phyloP scores from a whole-genome alignment of 2,888 invertebrate genomes.

The Liopterus haemorrhoidalis region DNA sequence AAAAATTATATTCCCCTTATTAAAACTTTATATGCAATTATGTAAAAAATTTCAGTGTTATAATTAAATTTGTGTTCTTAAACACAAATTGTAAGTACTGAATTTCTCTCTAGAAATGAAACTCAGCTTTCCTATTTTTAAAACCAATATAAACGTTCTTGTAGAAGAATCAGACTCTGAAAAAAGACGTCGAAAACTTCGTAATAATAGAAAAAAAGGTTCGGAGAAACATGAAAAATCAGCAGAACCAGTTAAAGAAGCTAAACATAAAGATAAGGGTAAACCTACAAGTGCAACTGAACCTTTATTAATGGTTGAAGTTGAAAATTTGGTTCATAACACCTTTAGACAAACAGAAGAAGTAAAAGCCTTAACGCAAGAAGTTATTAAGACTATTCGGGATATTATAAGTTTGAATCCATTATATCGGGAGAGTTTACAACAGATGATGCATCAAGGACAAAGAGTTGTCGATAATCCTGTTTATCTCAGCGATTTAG shows the following conservation, averaged over 20 bases:
- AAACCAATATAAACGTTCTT: conserved; percentile 74
- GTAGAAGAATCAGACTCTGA: conserved; percentile 66
- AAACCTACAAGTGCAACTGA: conserved; percentile 36
- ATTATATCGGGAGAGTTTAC: conserved; percentile 93
- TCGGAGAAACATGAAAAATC: conserved; percentile 30
- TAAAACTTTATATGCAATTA: no score
- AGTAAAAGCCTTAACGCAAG: conserved; percentile 93
- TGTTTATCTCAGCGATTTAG: conserved; percentile 92
- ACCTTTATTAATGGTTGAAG: conserved; percentile 83
- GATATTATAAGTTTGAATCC: conserved; percentile 98
- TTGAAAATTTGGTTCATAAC: conserved; percentile 85
- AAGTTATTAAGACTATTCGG: conserved; percentile 93
- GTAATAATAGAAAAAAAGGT: conserved; percentile 38
- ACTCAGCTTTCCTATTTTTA: conserved; percentile 77
- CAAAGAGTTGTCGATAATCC: conserved; percentile 98
- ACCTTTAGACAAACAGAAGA: conserved; percentile 89
- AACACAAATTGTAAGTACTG: conserved; percentile 8
- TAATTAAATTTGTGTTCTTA: no score
- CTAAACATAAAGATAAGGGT: conserved; percentile 25
- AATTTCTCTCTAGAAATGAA: conserved; percentile 57
- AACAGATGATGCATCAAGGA: conserved; percentile 95
- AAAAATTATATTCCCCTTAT: conserved; percentile 3
- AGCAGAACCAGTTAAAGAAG: conserved; percentile 26
- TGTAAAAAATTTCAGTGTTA: no score
- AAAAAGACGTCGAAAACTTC: conserved; percentile 51